phyloP scores from a whole-genome alignment of 2,888 invertebrate genomes.

The Yponomeuta plumbellus region DNA sequence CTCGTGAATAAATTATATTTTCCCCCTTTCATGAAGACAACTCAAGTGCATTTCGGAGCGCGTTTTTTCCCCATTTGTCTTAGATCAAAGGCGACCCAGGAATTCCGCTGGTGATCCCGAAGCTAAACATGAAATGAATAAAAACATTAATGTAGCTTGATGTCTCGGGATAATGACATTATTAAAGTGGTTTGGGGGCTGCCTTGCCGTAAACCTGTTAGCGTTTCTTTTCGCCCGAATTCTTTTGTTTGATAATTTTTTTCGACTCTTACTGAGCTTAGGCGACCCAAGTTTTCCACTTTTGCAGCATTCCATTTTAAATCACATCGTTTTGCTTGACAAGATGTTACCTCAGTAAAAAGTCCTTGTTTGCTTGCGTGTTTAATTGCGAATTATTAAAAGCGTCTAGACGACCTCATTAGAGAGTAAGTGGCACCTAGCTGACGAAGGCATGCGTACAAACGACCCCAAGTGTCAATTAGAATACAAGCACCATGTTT shows the following conservation, averaged over 20 bases:
- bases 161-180: constrained; percentile 65
- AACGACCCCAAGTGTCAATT: too few relatives aligned
- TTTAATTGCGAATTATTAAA: too few relatives aligned
- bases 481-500: too few relatives aligned
- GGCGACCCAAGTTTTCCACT: not conserved
- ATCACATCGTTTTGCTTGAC: not conserved
- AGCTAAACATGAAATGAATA: constrained; percentile 67
- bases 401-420: too few relatives aligned
- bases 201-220: constrained; percentile 22
- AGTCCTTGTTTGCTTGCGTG: too few relatives aligned
- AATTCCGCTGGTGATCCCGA: constrained; percentile 62
- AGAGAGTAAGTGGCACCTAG: too few relatives aligned
- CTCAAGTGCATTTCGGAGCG: constrained; percentile 72
- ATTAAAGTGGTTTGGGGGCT: constrained; percentile 63
- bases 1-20: constrained; percentile 76
- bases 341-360: too few relatives aligned
- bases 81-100: constrained; percentile 69
- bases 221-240: not conserved
- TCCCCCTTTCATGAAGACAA: constrained; percentile 73
- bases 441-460: too few relatives aligned
- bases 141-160: constrained; percentile 72
- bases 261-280: not conserved
- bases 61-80: constrained; percentile 60
- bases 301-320: not conserved
- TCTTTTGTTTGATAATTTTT: not conserved